Evolutionary conservation across 2,888 invertebrate species (phyloP), one percentile per base, ranked within the genome.

Genomic region (Abrostola triplasia): DNA sequence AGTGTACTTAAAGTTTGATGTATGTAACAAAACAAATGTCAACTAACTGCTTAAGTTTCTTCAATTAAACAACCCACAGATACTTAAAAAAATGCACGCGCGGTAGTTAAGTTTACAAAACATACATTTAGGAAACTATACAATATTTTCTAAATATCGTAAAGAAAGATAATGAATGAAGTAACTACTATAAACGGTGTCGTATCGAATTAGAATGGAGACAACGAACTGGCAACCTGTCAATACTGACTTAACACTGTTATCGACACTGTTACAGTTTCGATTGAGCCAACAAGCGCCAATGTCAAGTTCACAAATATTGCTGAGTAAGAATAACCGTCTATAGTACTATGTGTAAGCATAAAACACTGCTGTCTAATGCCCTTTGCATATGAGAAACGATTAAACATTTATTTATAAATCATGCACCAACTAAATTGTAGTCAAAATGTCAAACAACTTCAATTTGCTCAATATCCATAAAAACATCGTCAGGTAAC

Each of bases 181-280:
- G 24, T 24, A 47, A 9, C 9, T 13, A 8, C 13, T 47, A 13
- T 47, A 47, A 40, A 40, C 35, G 40, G 40, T 41, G 41, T 52
- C 6, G 8, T 67, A 36, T 13, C 35, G 36, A 49, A 44, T 42
- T 44, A 6, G 1, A 41, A 38, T 67, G 36, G 40, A 24, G 24
- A 35, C 38, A 10, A n/a, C 44, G 5, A 5, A 36, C 38, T 54
- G n/a, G 10, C n/a, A 51, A 9, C 5, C 47, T 38, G 36, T 36
- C 24, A 64, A 52, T 48, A 55, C 10, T n/a, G 11, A 53, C 53
- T 42, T n/a, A 50, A 36, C 53, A 42, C 13, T 35, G 36, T 24
- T 49, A 10, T 13, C 44, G 24, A 37, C 11, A 5, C 42, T 42
- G 24, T 35, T 36, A 37, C 36, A 56, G 56, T 38, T 37, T 35